These are phyloP conservation scores for Cephus spinipes DNA, from an alignment of 2,888 invertebrate species.

Conservation along the genomic window DNA sequence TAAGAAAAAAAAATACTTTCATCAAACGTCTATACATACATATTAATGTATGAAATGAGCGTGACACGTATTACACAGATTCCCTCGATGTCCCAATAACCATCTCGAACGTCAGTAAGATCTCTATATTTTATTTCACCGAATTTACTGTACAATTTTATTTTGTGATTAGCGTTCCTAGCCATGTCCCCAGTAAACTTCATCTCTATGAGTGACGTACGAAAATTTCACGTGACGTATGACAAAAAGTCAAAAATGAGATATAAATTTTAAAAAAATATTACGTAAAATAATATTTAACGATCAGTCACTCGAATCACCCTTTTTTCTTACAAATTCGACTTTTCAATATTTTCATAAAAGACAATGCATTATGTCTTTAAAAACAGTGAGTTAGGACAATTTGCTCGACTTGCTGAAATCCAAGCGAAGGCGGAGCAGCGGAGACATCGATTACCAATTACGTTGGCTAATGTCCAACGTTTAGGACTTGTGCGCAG, in stretches of 20 bases:
- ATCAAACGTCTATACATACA: neutral
- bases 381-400: neutral
- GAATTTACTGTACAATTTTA: too few relatives aligned
- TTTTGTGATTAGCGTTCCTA: too few relatives aligned
- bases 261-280: too few relatives aligned
- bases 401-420: neutral
- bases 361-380: neutral
- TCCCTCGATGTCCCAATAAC: too few relatives aligned
- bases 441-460: conserved; percentile 38
- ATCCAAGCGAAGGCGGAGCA: neutral
- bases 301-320: neutral
- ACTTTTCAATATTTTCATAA: neutral
- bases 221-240: neutral
- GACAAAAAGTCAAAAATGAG: neutral
- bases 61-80: too few relatives aligned
- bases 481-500: conserved; percentile 25
- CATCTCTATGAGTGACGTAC: neutral
- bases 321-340: too few relatives aligned
- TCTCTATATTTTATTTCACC: neutral
- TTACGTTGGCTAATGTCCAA: conserved; percentile 29
- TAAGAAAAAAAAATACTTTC: neutral
- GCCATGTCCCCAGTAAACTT: neutral
- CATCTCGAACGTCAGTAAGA: too few relatives aligned
- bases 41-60: too few relatives aligned
- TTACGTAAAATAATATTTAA: neutral